Conservation (phyloP, 2,113 vertebrate species). For the Antidorcas marsupialis region DNA sequence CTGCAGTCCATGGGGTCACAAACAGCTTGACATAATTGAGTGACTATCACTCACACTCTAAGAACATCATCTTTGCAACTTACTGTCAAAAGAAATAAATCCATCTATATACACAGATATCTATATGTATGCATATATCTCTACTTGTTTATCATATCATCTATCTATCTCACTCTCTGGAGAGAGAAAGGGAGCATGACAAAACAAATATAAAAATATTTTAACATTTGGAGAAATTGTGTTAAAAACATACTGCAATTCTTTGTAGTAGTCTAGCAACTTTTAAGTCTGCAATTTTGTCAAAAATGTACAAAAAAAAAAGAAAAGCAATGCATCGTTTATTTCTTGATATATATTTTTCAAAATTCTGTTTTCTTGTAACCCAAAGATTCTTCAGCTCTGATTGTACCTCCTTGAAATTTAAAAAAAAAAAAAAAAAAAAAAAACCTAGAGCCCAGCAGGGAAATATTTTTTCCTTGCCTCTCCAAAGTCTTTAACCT, state of each 20-base stretch:
- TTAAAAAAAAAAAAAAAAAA: neutral
- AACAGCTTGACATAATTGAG: neutral
- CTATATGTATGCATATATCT: neutral
- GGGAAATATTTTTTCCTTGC: too few species aligned
- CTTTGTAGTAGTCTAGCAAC: neutral
- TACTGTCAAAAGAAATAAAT: neutral
- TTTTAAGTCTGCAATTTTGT: neutral
- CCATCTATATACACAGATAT: neutral
- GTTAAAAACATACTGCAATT: neutral
- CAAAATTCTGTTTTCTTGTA: neutral
- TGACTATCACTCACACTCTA: neutral
- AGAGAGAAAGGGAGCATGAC: neutral
- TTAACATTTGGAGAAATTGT: neutral
- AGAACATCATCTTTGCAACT: neutral
- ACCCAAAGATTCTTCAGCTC: neutral
- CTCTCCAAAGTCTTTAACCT: neutral
- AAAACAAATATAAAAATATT: neutral
- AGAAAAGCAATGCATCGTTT: neutral
- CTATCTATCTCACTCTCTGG: neutral
- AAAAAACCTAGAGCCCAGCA: too few species aligned
- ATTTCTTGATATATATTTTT: neutral
- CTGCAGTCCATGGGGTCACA: neutral
- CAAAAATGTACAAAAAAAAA: neutral
- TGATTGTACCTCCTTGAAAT: neutral
- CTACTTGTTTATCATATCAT: neutral